Conservation (phyloP, 2,113 vertebrate genomes). For the Pimephales promelas region DNA sequence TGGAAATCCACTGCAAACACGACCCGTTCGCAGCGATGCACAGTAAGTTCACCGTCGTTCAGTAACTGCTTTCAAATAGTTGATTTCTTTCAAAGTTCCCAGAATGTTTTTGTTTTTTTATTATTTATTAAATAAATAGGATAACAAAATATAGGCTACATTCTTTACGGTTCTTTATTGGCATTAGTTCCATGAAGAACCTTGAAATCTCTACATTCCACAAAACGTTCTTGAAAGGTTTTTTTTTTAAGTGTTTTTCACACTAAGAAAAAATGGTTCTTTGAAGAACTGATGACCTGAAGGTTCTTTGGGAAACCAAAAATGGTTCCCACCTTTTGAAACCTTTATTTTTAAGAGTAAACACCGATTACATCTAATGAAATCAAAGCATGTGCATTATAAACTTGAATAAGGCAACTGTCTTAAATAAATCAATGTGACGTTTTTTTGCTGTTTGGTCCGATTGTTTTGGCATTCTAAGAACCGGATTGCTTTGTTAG, state of each 20-base stretch:
- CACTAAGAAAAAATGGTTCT: too few species aligned
- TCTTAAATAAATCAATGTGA: not conserved
- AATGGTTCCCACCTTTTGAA: too few species aligned
- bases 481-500: not conserved
- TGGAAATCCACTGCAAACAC: constrained; percentile 99
- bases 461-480: not conserved
- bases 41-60: constrained; percentile 82
- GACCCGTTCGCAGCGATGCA: constrained; percentile 99
- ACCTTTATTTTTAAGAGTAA: too few species aligned
- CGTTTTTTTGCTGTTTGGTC: constrained; percentile 45
- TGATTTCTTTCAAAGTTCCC: not conserved
- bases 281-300: too few species aligned
- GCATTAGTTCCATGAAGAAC: too few species aligned
- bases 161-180: too few species aligned
- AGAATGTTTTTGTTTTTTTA: not conserved
- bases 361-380: not conserved
- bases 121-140: not conserved
- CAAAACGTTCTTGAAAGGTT: too few species aligned
- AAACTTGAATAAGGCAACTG: not conserved
- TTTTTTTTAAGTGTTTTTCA: too few species aligned
- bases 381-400: not conserved
- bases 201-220: too few species aligned
- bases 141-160: not conserved
- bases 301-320: too few species aligned
- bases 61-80: not conserved